Evolutionary conservation across 1,140 invertebrate species (phyloP).

Genomic region (Belonocnema kinseyi): DNA sequence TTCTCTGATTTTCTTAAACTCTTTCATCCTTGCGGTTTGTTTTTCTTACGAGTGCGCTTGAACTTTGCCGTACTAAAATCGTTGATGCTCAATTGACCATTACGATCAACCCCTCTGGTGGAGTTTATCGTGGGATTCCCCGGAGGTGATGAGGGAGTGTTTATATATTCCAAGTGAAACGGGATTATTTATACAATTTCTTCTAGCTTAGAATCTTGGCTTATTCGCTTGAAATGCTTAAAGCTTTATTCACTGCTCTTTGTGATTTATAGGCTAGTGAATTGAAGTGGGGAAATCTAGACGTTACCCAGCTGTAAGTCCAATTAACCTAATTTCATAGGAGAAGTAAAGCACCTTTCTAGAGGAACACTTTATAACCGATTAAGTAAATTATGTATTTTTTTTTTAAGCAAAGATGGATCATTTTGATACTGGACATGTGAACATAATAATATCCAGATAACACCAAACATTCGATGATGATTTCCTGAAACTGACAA

Average conservation of each 20-base stretch:
- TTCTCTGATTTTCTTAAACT: background rate
- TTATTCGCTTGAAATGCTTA: background rate
- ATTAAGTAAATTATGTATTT: no score
- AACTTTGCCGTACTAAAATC: slow-evolving; percentile 11
- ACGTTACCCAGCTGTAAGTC: no score
- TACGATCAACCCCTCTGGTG: background rate
- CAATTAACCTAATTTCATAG: no score
- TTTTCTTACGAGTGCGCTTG: background rate
- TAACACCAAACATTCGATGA: no score
- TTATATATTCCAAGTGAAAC: slow-evolving; percentile 9
- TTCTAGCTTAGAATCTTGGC: background rate
- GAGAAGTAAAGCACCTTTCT: no score
- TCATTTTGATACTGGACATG: no score
- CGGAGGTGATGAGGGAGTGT: slow-evolving; percentile 24
- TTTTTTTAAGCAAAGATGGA: no score
- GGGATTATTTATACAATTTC: slow-evolving; percentile 9
- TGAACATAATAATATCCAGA: no score
- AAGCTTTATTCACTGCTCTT: background rate
- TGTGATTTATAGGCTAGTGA: no score
- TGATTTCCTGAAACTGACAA: no score
- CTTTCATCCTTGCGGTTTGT: background rate
- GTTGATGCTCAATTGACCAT: background rate
- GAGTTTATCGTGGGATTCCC: slow-evolving; percentile 27
- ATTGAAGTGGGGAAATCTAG: no score
- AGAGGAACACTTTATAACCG: no score